Evolutionary conservation across 2,888 invertebrate genomes (phyloP), one percentile per base, ranked within the genome.

Genomic region (Mythimna albipuncta): DNA sequence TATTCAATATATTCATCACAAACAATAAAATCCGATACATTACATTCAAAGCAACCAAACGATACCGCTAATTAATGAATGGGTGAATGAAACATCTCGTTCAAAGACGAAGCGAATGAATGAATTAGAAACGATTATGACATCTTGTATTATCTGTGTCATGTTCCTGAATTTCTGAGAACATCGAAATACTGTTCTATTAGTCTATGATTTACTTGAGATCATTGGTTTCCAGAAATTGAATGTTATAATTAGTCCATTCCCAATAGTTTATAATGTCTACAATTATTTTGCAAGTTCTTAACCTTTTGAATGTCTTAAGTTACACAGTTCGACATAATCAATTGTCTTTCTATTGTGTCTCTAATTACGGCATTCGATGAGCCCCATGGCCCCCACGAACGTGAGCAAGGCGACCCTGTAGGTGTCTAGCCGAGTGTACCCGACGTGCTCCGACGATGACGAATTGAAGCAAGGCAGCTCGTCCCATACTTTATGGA

Each of bases 381-480:
- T 99, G 0, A 99, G 99, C 2, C 99, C 99, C 85, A 99, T 96
- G 0, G 97, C 91, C 0, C 97, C 88, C 6, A 98, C 97, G 91
- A 99, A 99, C 7, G 97, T 95, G 57, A 98, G 97, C 89, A 99
- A 96, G 83, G 98, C 98, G 21, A 98, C 94, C 77, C 98, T 96
- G 91, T 99, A 99, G 77, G 98, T 97, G 85, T 98, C 97, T 65
- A 98, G 93, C 69, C 99, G 97, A 55, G 97, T 97, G 75, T 98
- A 98, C 0, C 85, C 81, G 3, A 77, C 75, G 0, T 85, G 75
- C 3, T 85, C 85, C 0, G 82, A 10, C 0, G 87, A 69, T 0
- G 92, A 85, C 4, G 85, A 44, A 87, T 93, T 92, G 88, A 96
- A 97, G 82, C 97, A 98, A 0, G 94, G 91, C 69, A 96, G 91